Percentiles rank a stretch among this genome's conserved stretches.
Conservation (phyloP, 2,113 vertebrate species). For the Megaptera novaeangliae region DNA sequence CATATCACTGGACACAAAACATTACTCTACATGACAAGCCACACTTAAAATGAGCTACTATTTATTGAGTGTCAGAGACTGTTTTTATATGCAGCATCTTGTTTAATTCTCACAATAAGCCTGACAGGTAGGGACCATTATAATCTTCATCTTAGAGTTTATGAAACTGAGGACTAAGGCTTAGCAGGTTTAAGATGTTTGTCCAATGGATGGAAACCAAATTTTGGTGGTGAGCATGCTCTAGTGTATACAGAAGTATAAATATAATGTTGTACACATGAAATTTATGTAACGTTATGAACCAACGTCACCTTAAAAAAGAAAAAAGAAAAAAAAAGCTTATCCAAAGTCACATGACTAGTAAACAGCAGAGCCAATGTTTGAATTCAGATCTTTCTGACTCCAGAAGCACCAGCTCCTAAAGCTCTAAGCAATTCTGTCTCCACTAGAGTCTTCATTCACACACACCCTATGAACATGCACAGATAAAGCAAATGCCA, state of each 20-base stretch:
- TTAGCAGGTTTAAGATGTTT: neutral
- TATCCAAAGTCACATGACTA: neutral
- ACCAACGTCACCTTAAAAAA: neutral
- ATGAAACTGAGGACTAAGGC: neutral
- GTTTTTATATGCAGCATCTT: neutral
- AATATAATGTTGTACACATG: neutral
- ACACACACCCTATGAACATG: neutral
- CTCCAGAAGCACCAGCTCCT: neutral
- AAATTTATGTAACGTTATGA: neutral
- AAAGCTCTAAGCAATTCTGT: slow-evolving; percentile 8
- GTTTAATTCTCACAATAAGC: slow-evolving; percentile 16
- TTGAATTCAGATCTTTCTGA: slow-evolving; percentile 37
- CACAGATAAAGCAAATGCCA: slow-evolving; percentile 44
- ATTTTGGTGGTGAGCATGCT: neutral
- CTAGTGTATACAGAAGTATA: neutral
- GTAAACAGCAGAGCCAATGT: neutral
- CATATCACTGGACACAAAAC: neutral
- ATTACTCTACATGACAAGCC: neutral
- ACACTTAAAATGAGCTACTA: neutral
- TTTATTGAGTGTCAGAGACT: neutral
- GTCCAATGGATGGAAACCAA: neutral
- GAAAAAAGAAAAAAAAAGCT: neutral
- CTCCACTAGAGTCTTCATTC: neutral
- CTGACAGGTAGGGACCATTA: neutral
- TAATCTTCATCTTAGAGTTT: neutral